Percentiles rank a stretch among this genome's conserved stretches.
Evolutionary conservation across 2,888 invertebrate species (phyloP).

Genomic region (Orchestes rusci): DNA sequence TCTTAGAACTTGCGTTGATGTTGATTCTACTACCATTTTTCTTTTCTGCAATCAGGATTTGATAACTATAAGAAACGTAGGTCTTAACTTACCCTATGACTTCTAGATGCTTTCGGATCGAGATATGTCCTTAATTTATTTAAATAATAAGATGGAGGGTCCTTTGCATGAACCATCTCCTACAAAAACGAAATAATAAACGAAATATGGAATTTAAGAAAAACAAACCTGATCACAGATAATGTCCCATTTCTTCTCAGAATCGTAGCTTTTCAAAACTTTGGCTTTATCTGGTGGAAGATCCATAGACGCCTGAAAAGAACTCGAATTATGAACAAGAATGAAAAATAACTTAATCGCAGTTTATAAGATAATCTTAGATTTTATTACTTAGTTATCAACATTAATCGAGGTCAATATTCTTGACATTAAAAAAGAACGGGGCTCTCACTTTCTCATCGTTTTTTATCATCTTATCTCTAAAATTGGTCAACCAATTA

Average conservation of each 20-base stretch:
- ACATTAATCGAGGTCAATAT: too few relatives aligned
- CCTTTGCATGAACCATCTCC: constrained; percentile 98
- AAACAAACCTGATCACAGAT: constrained; percentile 91
- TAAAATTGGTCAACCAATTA: too few relatives aligned
- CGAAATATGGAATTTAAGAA: neutral
- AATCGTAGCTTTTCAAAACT: constrained; percentile 88
- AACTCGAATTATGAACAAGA: constrained; percentile 1
- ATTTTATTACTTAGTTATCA: too few relatives aligned
- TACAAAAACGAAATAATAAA: constrained; percentile 44
- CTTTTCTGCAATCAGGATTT: constrained; percentile 74
- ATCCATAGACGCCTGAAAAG: constrained; percentile 94
- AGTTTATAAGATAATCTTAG: too few relatives aligned
- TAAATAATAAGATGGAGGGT: constrained; percentile 93
- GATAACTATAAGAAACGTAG: too few relatives aligned
- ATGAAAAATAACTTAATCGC: too few relatives aligned
- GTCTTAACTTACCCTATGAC: constrained; percentile 75
- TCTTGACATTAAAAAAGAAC: too few relatives aligned
- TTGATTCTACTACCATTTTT: constrained; percentile 93
- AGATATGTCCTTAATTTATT: constrained; percentile 91
- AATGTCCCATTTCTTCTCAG: constrained; percentile 99
- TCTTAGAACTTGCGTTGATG: constrained; percentile 95
- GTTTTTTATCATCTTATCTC: too few relatives aligned
- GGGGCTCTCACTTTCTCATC: too few relatives aligned
- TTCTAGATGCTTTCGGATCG: constrained; percentile 92
- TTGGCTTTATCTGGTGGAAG: constrained; percentile 98